A percentile compares a stretch with the other conserved stretches of the same genome.
These are phyloP conservation scores for Pituophis catenifer DNA, from an alignment of 2,113 vertebrate genomes.

Conservation along the genomic window DNA sequence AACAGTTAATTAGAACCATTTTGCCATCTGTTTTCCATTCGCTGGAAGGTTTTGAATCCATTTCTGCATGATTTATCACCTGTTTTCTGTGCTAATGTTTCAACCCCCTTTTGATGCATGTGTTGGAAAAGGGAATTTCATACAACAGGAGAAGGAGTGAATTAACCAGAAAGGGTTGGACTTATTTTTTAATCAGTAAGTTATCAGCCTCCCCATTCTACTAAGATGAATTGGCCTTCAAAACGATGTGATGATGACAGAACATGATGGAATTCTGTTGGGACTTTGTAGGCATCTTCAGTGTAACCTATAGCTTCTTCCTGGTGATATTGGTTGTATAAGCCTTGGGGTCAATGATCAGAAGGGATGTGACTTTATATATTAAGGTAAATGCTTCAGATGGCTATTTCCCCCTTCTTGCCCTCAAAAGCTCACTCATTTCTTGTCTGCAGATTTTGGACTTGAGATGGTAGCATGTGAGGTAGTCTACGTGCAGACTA, in stretches of 20 bases:
- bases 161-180: conserved; percentile 6
- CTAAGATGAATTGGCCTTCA: conserved; percentile 27
- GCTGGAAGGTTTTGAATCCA: conserved; percentile 60
- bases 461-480: accelerated
- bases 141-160: background rate
- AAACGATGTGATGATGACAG: background rate
- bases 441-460: background rate
- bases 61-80: conserved; percentile 74
- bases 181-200: conserved; percentile 27
- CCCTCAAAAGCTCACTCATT: background rate
- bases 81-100: conserved; percentile 60
- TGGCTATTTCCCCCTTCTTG: accelerated
- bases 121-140: conserved; percentile 54
- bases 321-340: conserved; percentile 26
- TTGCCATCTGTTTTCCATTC: conserved; percentile 75
- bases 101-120: conserved; percentile 53
- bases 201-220: conserved; percentile 29
- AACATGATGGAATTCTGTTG: conserved; percentile 21
- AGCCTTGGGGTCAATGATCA: background rate
- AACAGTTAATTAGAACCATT: conserved; percentile 70
- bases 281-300: background rate
- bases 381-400: conserved; percentile 37
- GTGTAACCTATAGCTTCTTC: background rate
- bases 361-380: accelerated
- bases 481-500: background rate